Conservation (phyloP, 1,140 invertebrate species). For the Mactra quadrangularis region DNA sequence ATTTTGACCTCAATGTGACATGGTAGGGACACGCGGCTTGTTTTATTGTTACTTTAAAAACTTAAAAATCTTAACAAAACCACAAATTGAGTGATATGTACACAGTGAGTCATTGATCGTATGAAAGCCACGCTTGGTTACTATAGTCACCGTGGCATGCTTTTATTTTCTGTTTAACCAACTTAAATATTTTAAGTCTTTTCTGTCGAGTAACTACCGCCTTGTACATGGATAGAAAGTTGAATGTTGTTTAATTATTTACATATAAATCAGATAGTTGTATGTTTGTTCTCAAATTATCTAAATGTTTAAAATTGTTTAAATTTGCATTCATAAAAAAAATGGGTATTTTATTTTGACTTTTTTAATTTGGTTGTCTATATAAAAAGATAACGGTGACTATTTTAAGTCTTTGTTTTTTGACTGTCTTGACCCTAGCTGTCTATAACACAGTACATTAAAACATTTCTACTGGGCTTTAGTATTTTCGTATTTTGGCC, state of each 20-base stretch:
- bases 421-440: too few relatives aligned
- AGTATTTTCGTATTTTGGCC: too few relatives aligned
- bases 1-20: constrained; percentile 7
- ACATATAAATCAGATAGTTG: constrained; percentile 39
- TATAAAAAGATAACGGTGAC: too few relatives aligned
- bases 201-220: constrained; percentile 12
- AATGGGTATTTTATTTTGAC: too few relatives aligned
- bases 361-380: too few relatives aligned
- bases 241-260: constrained; percentile 42
- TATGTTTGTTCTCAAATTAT: neutral
- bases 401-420: too few relatives aligned
- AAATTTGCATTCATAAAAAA: too few relatives aligned
- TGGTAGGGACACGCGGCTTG: constrained; percentile 8
- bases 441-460: too few relatives aligned
- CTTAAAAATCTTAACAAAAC: constrained; percentile 44
- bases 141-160: constrained; percentile 50
- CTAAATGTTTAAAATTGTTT: constrained; percentile 34
- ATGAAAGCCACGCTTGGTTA: constrained; percentile 37
- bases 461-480: too few relatives aligned
- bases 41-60: constrained; percentile 28
- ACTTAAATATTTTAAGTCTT: constrained; percentile 49
- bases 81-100: constrained; percentile 32
- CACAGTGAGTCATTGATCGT: constrained; percentile 41
- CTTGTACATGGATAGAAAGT: constrained; percentile 1
- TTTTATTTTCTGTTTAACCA: constrained; percentile 50